Evolutionary conservation across 2,888 invertebrate genomes (phyloP).

Genomic region (Lottia scabra): DNA sequence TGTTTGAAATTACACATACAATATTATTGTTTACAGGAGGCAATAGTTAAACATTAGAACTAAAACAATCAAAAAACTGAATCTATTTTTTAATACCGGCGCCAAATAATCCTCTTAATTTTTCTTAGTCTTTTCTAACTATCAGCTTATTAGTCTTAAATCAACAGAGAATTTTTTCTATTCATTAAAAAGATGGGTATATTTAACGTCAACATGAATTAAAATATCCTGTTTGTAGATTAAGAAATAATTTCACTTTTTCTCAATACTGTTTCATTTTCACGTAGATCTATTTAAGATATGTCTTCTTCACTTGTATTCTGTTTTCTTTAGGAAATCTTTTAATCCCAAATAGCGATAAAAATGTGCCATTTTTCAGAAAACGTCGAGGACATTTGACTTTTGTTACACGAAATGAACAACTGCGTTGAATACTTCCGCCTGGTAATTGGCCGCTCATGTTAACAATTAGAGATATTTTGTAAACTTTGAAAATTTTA

Average conservation of each 20-base stretch:
- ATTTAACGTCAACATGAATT: not conserved
- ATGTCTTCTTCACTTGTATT: not conserved
- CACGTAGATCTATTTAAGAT: not conserved
- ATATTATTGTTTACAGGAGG: too few species aligned
- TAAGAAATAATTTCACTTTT: constrained; percentile 1
- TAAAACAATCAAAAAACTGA: too few species aligned
- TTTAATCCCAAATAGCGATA: not conserved
- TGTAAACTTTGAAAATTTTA: constrained; percentile 4
- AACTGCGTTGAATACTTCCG: constrained; percentile 1
- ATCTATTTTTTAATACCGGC: not conserved
- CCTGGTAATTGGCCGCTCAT: not conserved
- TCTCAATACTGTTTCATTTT: not conserved
- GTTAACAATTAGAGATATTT: constrained; percentile 1
- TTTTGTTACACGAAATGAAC: constrained; percentile 3
- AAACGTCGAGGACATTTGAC: not conserved
- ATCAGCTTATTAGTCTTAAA: not conserved
- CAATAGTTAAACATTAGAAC: too few species aligned
- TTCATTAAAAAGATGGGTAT: not conserved
- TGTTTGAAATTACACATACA: too few species aligned
- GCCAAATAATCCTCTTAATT: not conserved
- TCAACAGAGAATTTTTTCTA: not conserved
- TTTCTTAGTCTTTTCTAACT: not conserved
- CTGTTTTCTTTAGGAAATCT: not conserved
- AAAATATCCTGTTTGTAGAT: not conserved
- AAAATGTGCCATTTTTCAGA: constrained; percentile 4